Percentiles rank a stretch among this genome's conserved stretches.
Conservation (phyloP, 2,113 vertebrate species). For the Periophthalmodon schlosseri region DNA sequence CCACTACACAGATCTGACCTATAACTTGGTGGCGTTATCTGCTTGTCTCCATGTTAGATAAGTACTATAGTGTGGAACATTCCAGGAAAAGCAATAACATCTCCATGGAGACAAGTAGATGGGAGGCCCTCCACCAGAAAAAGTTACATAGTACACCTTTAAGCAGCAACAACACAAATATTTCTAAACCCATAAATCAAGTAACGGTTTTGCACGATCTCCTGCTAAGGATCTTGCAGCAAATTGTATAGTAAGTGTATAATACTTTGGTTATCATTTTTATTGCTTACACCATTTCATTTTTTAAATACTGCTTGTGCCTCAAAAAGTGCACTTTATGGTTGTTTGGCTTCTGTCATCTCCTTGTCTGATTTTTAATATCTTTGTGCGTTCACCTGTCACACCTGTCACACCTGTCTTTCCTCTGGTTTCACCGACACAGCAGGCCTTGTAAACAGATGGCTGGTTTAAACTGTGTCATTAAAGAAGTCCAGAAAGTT, state of each 20-base stretch:
- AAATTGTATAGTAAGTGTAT: background rate
- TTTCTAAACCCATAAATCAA: background rate
- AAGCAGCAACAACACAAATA: no score
- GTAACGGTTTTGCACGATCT: background rate
- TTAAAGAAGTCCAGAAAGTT: background rate
- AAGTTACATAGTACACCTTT: no score
- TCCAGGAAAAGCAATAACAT: no score
- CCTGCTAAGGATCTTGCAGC: background rate
- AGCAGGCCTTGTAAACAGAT: background rate
- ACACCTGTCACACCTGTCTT: slow-evolving; percentile 1
- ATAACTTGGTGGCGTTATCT: no score
- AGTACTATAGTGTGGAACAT: no score
- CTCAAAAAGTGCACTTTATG: background rate
- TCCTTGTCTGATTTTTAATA: background rate
- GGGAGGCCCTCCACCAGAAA: no score
- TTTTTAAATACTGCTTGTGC: background rate
- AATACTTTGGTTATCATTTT: background rate
- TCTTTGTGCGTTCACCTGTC: background rate
- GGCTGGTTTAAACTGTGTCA: background rate
- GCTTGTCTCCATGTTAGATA: no score
- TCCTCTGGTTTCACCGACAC: background rate
- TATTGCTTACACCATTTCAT: background rate
- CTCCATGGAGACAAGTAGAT: no score
- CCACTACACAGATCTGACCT: no score
- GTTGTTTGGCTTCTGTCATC: background rate